Conservation (phyloP, 2,113 vertebrate species). For the Pseudorhombus dupliciocellatus region DNA sequence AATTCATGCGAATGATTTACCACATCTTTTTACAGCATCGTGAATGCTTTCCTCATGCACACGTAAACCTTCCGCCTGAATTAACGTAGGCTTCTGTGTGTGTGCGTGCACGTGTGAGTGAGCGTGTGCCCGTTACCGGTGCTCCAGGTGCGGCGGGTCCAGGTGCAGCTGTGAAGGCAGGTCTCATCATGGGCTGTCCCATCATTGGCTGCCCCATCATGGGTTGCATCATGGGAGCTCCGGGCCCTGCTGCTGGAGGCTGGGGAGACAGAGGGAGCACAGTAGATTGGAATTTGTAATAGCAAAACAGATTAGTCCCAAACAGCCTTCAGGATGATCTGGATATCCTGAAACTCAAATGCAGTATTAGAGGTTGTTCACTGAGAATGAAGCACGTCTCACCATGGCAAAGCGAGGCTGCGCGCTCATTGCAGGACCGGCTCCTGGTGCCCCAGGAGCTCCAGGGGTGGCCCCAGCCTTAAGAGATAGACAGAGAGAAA, state of each 20-base stretch:
- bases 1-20: too few species aligned
- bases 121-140: conserved; percentile 78
- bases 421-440: conserved; percentile 82
- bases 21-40: too few species aligned
- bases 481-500: background rate
- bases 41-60: too few species aligned
- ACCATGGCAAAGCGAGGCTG: conserved; percentile 94
- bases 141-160: conserved; percentile 85
- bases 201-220: conserved; percentile 87
- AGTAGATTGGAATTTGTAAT: background rate
- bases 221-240: conserved; percentile 91
- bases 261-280: conserved; percentile 51
- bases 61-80: too few species aligned
- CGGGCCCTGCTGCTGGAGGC: conserved; percentile 87
- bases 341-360: background rate
- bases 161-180: conserved; percentile 82
- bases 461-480: conserved; percentile 77
- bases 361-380: background rate
- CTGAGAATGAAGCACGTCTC: conserved; percentile 59
- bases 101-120: background rate
- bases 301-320: too few species aligned
- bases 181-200: conserved; percentile 96
- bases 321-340: background rate
- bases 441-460: conserved; percentile 81
- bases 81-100: too few species aligned